phyloP scores from a whole-genome alignment of 1,140 invertebrate genomes.

The Phymorhynchus buccinoides region DNA sequence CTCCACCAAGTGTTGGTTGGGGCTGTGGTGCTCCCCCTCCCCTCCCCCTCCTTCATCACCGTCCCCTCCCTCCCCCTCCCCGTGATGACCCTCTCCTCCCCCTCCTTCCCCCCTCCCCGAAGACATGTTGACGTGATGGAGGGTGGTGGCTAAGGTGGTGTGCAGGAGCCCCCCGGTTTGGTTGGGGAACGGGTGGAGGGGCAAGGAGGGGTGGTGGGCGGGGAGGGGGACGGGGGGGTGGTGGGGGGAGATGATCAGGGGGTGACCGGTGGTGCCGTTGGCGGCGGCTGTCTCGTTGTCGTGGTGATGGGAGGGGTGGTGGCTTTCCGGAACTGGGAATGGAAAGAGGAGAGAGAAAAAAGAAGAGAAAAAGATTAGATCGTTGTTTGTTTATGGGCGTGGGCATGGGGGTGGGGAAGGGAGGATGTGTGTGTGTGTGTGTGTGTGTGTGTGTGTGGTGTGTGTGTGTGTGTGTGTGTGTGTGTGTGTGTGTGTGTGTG shows the following conservation, averaged over 20 bases:
- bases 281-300: not conserved
- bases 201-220: not conserved
- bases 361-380: too few relatives aligned
- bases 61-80: not conserved
- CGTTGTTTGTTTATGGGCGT: too few relatives aligned
- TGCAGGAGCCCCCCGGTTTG: not conserved
- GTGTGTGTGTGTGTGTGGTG: not conserved
- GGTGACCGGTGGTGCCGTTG: not conserved
- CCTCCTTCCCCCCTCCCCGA: not conserved
- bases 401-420: too few relatives aligned
- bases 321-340: conserved; percentile 14
- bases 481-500: too few relatives aligned
- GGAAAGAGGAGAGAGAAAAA: too few relatives aligned
- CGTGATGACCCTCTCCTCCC: not conserved
- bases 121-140: not conserved
- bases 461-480: too few relatives aligned
- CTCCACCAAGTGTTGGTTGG: conserved; percentile 49
- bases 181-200: conserved; percentile 14
- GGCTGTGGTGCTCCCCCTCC: conserved; percentile 38
- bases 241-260: not conserved
- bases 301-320: conserved; percentile 3
- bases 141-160: conserved; percentile 13
- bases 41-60: not conserved
- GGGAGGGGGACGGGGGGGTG: not conserved
- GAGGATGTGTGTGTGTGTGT: not conserved